These are phyloP conservation scores for Hipposideros larvatus DNA, from an alignment of 2,797 vertebrate species.

Conservation along the genomic window DNA sequence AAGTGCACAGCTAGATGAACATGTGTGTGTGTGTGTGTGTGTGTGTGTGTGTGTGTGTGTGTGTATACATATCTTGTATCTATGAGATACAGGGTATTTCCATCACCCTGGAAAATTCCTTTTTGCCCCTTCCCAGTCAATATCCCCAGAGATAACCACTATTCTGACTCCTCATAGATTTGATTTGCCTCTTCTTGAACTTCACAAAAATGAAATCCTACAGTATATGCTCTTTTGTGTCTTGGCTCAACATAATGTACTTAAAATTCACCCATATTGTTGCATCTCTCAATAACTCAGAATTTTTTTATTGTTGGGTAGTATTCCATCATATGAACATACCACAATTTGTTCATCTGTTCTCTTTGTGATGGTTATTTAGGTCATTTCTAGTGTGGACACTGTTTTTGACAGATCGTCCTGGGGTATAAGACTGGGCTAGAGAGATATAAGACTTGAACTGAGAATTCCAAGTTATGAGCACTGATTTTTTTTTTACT, in stretches of 20 bases:
- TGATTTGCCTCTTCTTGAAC: neutral
- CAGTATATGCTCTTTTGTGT: neutral
- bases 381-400: neutral
- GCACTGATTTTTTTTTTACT: neutral
- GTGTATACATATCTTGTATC: neutral
- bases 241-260: neutral
- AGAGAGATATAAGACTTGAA: neutral
- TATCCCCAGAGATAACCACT: neutral
- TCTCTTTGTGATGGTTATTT: neutral
- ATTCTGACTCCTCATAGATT: neutral
- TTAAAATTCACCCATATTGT: neutral
- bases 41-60: neutral
- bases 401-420: slow-evolving; percentile 11
- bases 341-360: neutral
- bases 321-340: neutral
- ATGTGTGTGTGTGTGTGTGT: neutral
- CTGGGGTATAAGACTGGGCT: neutral
- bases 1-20: neutral
- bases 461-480: slow-evolving; percentile 58
- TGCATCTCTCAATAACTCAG: neutral
- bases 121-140: neutral
- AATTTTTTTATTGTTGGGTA: neutral
- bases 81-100: neutral
- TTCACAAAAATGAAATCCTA: neutral
- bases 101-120: neutral